Percentiles rank a stretch among this genome's conserved stretches.
Evolutionary conservation across 2,888 invertebrate species (phyloP).

Genomic region (Calameuta pallipes): DNA sequence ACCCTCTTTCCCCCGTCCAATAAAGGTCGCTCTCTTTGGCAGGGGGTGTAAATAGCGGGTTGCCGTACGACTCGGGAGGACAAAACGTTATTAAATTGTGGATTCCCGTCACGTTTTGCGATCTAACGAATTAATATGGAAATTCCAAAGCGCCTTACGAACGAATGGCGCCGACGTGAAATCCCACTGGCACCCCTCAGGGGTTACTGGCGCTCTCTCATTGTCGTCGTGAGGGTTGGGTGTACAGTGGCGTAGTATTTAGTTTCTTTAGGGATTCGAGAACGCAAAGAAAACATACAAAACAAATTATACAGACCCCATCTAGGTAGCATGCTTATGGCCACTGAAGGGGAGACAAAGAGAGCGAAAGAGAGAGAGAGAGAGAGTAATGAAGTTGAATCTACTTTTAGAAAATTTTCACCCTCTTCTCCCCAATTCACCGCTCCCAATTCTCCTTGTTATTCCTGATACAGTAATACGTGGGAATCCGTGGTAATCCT

Average conservation of each 20-base stretch:
- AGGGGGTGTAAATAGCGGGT: background rate
- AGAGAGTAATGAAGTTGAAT: background rate
- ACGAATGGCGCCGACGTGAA: slow-evolving; percentile 41
- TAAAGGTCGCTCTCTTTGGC: slow-evolving; percentile 2
- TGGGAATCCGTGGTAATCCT: background rate
- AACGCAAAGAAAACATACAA: background rate
- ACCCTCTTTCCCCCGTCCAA: background rate
- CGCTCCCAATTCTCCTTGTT: background rate
- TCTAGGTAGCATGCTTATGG: background rate
- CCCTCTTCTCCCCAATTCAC: background rate
- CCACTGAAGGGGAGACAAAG: background rate
- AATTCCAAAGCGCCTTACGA: slow-evolving; percentile 52
- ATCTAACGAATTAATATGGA: slow-evolving; percentile 59
- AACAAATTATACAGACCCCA: background rate
- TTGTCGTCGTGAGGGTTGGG: background rate
- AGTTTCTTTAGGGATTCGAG: background rate
- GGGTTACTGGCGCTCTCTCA: slow-evolving; percentile 29
- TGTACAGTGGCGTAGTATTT: background rate
- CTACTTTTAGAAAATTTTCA: background rate
- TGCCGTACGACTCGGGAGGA: slow-evolving; percentile 14
- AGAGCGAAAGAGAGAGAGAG: no score
- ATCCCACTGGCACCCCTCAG: slow-evolving; percentile 28
- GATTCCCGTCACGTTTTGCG: slow-evolving; percentile 51
- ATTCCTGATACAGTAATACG: background rate
- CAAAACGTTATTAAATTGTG: slow-evolving; percentile 51